Conservation (phyloP, 2,888 invertebrate species). For the Sympetrum striolatum region DNA sequence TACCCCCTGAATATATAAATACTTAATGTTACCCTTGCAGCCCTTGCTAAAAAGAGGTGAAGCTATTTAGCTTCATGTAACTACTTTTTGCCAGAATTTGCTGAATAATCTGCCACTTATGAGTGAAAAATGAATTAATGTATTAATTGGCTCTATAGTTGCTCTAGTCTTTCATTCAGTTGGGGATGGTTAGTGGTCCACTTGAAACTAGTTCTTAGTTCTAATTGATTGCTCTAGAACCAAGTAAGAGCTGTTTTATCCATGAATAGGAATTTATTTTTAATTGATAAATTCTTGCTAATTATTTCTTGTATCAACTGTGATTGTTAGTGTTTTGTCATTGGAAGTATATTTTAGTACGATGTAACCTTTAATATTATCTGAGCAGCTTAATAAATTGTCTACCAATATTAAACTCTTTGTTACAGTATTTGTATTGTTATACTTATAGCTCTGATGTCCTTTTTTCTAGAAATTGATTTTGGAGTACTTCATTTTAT, state of each 20-base stretch:
- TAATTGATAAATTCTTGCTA: neutral
- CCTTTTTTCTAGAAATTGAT: too few species aligned
- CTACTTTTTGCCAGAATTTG: too few species aligned
- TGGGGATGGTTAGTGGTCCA: neutral
- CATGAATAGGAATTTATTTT: neutral
- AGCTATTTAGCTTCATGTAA: too few species aligned
- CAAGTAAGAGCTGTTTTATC: neutral
- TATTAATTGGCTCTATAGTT: neutral
- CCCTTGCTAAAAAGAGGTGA: too few species aligned
- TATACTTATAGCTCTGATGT: neutral
- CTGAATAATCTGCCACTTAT: neutral
- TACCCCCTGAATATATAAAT: too few species aligned
- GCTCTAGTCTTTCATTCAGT: neutral
- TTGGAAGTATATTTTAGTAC: conserved; percentile 9
- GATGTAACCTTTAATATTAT: neutral
- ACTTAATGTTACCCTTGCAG: too few species aligned
- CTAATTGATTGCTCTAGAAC: neutral
- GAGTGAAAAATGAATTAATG: neutral
- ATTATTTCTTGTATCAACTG: neutral
- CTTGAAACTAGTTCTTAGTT: neutral
- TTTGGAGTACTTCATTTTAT: too few species aligned
- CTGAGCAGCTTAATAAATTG: neutral
- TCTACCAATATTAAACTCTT: neutral
- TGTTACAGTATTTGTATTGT: neutral
- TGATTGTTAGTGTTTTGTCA: neutral